Evolutionary conservation across 2,113 vertebrate genomes (phyloP).

Genomic region (Coregonus clupeaformis): DNA sequence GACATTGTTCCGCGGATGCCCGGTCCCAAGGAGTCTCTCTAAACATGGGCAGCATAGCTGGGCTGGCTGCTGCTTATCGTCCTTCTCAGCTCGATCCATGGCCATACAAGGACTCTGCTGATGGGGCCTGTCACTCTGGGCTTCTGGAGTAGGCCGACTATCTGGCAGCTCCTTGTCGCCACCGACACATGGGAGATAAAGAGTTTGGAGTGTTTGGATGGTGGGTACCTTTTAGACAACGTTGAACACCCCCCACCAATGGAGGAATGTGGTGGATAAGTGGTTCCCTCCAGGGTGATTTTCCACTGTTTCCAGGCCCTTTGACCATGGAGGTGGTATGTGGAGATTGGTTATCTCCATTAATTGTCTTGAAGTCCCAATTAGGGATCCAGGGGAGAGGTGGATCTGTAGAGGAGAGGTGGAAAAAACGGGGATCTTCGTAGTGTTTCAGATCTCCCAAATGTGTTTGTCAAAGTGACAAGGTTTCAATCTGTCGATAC

Average conservation of each 20-base stretch:
- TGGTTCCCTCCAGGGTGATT: constrained; percentile 18
- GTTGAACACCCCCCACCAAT: background rate
- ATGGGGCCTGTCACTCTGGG: constrained; percentile 79
- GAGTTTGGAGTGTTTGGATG: constrained; percentile 36
- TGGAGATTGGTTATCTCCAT: too few relatives aligned
- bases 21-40: constrained; percentile 84
- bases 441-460: too few relatives aligned
- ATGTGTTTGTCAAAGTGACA: too few relatives aligned
- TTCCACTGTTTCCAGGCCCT: constrained; percentile 24
- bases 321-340: background rate
- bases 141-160: constrained; percentile 78
- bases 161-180: constrained; percentile 83
- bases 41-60: constrained; percentile 88
- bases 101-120: constrained; percentile 94
- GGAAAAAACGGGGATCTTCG: too few relatives aligned
- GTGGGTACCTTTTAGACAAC: background rate
- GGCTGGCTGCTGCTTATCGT: constrained; percentile 85
- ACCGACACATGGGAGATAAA: constrained; percentile 78
- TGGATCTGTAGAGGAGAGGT: too few relatives aligned
- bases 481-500: too few relatives aligned
- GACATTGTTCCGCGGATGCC: constrained; percentile 69
- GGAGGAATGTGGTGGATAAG: constrained; percentile 49
- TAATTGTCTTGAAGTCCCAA: too few relatives aligned
- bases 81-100: constrained; percentile 79
- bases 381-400: too few relatives aligned